phyloP scores from a whole-genome alignment of 2,113 vertebrate genomes.

The Actinemys pallida region DNA sequence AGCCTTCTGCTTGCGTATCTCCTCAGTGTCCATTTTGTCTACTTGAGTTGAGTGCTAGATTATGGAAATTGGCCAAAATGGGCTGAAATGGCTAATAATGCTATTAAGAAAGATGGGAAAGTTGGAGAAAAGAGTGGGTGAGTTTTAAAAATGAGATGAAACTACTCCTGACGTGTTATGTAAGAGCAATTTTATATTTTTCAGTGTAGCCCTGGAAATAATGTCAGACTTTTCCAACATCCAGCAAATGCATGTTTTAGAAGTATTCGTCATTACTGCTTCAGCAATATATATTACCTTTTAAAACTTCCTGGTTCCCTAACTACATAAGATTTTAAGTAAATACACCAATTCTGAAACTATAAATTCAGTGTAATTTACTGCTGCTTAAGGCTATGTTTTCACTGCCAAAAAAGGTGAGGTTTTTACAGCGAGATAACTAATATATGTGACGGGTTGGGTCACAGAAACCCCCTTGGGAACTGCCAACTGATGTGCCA shows the following conservation, averaged over 20 bases:
- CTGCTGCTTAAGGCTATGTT: neutral
- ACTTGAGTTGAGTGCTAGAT: neutral
- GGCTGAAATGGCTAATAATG: neutral
- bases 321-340: neutral
- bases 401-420: neutral
- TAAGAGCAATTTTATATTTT: neutral
- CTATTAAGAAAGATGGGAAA: neutral
- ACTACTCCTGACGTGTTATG: neutral
- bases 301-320: neutral
- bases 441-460: neutral
- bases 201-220: neutral
- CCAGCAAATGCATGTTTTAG: neutral
- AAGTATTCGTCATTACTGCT: neutral
- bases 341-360: neutral
- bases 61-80: neutral
- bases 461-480: no score
- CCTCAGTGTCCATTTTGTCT: neutral
- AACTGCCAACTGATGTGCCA: no score
- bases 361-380: neutral
- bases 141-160: neutral
- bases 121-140: neutral
- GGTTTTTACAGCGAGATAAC: neutral
- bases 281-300: neutral
- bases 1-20: neutral
- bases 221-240: neutral